These are phyloP conservation scores for Pogonophryne albipinna DNA, from an alignment of 2,797 vertebrate species.

Conservation along the genomic window DNA sequence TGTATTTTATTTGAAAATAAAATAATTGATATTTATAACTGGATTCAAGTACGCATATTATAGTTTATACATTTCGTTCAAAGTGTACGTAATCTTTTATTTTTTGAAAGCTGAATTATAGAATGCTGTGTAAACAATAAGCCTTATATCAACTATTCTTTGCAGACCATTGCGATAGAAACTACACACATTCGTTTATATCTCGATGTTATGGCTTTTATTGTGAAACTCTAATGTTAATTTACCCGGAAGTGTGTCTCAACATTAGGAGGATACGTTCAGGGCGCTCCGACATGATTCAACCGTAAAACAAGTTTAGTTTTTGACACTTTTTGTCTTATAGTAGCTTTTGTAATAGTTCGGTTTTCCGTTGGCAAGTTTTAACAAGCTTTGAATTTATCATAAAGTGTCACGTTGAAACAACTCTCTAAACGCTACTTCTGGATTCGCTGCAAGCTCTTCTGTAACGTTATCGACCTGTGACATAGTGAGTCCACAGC, in stretches of 20 bases:
- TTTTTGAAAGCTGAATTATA: neutral
- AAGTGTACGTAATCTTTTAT: neutral
- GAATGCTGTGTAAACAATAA: neutral
- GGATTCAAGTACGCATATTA: neutral
- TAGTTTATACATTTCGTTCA: neutral
- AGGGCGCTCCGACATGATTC: neutral
- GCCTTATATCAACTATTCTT: neutral
- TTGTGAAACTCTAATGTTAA: slow-evolving; percentile 28
- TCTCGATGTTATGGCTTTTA: slow-evolving; percentile 35
- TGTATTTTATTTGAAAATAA: too few species aligned
- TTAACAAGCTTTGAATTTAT: neutral
- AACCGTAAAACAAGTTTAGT: slow-evolving; percentile 13
- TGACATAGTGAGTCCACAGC: slow-evolving; percentile 43
- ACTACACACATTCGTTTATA: neutral
- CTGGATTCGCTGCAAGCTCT: slow-evolving; percentile 9
- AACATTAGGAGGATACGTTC: neutral
- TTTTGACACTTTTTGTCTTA: neutral
- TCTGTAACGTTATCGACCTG: neutral
- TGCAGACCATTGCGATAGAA: neutral
- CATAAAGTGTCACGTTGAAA: neutral
- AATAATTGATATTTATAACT: neutral
- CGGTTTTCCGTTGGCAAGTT: rapidly evolving
- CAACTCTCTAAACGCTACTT: slow-evolving; percentile 13
- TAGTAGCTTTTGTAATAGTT: rapidly evolving
- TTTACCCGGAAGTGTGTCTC: slow-evolving; percentile 56